phyloP scores from a whole-genome alignment of 2,797 vertebrate genomes.

The Neomorphus geoffroyi region DNA sequence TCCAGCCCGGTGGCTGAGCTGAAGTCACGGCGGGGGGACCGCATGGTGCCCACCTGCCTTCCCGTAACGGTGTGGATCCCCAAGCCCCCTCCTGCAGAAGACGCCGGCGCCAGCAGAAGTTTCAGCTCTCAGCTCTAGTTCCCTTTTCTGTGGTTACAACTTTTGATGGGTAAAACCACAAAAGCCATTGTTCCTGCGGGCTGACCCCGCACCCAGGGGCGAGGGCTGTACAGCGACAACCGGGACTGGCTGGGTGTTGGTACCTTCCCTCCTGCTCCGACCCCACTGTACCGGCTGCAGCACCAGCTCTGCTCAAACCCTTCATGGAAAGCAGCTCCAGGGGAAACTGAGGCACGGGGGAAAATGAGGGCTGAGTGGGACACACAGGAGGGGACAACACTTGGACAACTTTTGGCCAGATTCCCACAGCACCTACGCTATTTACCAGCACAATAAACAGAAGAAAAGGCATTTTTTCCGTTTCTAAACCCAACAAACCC shows the following conservation, averaged over 20 bases:
- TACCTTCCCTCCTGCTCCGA: neutral
- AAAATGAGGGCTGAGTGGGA: neutral
- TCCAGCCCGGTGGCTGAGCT: too few relatives aligned
- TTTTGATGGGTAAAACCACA: slow-evolving; percentile 45
- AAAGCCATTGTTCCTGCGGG: neutral
- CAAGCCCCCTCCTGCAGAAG: neutral
- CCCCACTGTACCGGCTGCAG: neutral
- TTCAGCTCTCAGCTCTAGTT: neutral
- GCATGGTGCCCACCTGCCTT: neutral
- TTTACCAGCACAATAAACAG: neutral
- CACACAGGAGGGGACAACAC: neutral
- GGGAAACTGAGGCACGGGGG: neutral
- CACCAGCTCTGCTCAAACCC: neutral
- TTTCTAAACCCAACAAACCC: neutral
- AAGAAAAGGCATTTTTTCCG: neutral
- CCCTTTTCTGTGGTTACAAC: neutral
- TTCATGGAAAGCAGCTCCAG: neutral
- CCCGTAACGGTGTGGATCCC: neutral
- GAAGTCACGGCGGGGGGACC: accelerated
- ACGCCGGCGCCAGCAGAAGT: neutral
- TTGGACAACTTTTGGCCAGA: neutral
- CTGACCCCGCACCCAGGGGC: neutral
- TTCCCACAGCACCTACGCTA: neutral
- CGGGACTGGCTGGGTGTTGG: accelerated
- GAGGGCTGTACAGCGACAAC: accelerated